phyloP scores from a whole-genome alignment of 2,113 vertebrate species.

The Apistogramma diplotaenia region DNA sequence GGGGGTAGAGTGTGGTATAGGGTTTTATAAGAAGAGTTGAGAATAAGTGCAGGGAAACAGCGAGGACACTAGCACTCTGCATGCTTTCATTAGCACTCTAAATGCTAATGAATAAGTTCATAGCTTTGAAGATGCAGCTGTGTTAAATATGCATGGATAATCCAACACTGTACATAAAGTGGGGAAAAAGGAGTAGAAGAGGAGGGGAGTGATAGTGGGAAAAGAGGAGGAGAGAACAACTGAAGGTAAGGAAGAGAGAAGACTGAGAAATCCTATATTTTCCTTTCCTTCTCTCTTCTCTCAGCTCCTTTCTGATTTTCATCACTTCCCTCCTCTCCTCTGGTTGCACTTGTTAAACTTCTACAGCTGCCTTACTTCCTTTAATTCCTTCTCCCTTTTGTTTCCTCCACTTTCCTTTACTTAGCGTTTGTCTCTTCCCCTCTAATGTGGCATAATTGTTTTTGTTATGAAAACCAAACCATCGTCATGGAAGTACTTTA shows the following conservation, averaged over 20 bases:
- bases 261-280: background rate
- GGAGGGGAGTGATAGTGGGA: background rate
- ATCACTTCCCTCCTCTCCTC: background rate
- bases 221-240: background rate
- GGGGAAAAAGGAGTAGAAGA: background rate
- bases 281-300: background rate
- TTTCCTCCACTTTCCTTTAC: background rate
- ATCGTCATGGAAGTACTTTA: constrained; percentile 12
- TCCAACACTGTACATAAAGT: constrained; percentile 31
- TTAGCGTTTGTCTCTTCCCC: background rate
- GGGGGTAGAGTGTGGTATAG: constrained; percentile 2
- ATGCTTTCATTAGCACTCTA: constrained; percentile 76
- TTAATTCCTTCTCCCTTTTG: background rate
- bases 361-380: fast-evolving
- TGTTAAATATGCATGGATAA: constrained; percentile 74
- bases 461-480: constrained; percentile 24
- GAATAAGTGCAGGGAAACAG: constrained; percentile 53
- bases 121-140: constrained; percentile 74
- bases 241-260: background rate
- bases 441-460: constrained; percentile 26
- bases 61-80: constrained; percentile 54
- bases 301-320: background rate
- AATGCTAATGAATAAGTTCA: constrained; percentile 78
- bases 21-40: constrained; percentile 12
- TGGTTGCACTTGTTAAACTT: background rate